Evolutionary conservation across 2,888 invertebrate species (phyloP).

Genomic region (Lepetodrilus schrolli): DNA sequence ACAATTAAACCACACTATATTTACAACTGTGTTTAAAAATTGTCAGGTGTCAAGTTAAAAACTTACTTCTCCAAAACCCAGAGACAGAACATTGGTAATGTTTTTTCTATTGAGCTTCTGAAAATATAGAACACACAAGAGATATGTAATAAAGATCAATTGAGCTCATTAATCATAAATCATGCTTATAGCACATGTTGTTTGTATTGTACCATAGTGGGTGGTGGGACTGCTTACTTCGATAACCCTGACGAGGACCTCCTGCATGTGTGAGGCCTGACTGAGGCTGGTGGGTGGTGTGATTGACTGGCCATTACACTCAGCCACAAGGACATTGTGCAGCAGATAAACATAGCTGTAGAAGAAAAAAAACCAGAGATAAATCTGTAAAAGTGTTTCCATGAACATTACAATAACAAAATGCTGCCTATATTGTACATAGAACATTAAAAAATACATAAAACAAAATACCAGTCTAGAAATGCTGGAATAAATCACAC

Average conservation of each 20-base stretch:
- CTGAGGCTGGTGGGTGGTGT: constrained; percentile 28
- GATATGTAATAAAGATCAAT: background rate
- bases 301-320: background rate
- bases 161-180: no score
- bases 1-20: background rate
- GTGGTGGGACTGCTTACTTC: constrained; percentile 31
- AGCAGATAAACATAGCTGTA: constrained; percentile 33
- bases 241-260: constrained; percentile 38
- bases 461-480: background rate
- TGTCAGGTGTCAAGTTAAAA: background rate
- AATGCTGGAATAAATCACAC: background rate
- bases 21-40: background rate
- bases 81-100: constrained; percentile 49
- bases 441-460: background rate
- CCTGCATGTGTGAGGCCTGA: constrained; percentile 37
- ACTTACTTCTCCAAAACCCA: constrained; percentile 51
- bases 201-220: no score
- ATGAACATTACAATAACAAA: no score
- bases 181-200: no score
- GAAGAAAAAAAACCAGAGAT: background rate
- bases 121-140: constrained; percentile 11
- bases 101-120: constrained; percentile 44
- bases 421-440: no score
- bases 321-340: constrained; percentile 30
- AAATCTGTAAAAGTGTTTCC: no score